Evolutionary conservation across 2,113 vertebrate genomes (phyloP), one percentile per base, ranked within the genome.

Genomic region (Callopanchax toddi): DNA sequence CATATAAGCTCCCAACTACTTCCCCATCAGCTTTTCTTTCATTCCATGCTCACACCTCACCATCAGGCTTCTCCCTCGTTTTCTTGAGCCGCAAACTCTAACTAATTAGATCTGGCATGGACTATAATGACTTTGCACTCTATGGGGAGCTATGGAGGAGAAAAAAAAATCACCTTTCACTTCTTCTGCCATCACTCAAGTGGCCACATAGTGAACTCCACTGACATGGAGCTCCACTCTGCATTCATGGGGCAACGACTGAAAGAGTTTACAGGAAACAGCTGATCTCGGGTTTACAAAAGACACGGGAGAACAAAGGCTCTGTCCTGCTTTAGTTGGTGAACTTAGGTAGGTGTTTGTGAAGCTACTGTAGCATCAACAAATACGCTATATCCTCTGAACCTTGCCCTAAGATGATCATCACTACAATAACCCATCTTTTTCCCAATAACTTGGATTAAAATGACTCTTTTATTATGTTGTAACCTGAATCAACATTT

Each of bases 31-130:
- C 7, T 83, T 60, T 64, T 73, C 78, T 53, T 76, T 44, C 68
- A 74, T 78, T 84, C 85, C 66, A 64, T 48, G 65, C 52, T 68
- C 69, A 32, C 72, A 75, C 67, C 64, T 75, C 71, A 36, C 15
- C 56, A 58, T 79, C 76, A 62, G 53, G 45, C 67, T 52, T 72
- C 59, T 78, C 77, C 57, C 68, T 48, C 21, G 65, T 56, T 67
- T 79, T 82, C 70, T 78, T 76, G 60, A 78, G 81, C 87, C 69
- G 75, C 80, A 87, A 84, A 86, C 81, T 78, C 81, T 84, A 85
- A 81, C 85, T 89, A 89, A 91, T 91, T 89, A 84, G 82, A 86
- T 89, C 84, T 86, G 87, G 82, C 87, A 78, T 67, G 77, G 66
- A 79, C 83, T 83, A 76, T 89, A 89, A 90, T 89, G 89, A 86